Base-by-base conservation (phyloP, 2,888 invertebrate genomes). In the Gymnosoma rotundatum region DNA sequence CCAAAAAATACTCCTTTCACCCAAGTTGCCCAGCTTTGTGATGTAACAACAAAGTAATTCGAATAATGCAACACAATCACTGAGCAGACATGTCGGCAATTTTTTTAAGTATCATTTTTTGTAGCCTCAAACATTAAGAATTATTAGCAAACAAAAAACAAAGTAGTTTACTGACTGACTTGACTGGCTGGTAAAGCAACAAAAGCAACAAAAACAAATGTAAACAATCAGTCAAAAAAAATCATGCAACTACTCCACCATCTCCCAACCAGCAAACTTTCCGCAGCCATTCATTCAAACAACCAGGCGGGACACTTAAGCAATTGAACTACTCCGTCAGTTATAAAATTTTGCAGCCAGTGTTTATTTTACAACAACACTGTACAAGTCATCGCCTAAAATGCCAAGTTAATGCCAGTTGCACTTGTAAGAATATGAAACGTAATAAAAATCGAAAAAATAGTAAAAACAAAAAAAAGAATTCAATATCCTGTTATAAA, bases 401-500 rank as follows among this genome's bases (percentile, higher is more conserved):
- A 69, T 66, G 69, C 74, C 61, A 70, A 70, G 48, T 73, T 73
- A 69, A 78, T 64, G 48, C 50, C 32, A 20, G 42, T 14, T 42
- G 69, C 56, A 42, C 7, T 45, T 61, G 32, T 9, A 66, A 32
- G 32, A 64, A 48, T 32, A 6, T 32, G 32, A 32, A 32, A 32
- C 8, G 32, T 5, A 32, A 56, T 61, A 3, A 21, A 21, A 75
- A 63, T 1, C 12, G 18, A 6, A 56, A 42, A 54, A 38, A 48
- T 14, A 56, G n/a, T n/a, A 54, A 20, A 14, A 36, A 21, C 5
- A 25, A 1, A 50, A 66, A 56, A 32, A 54, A 79, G 60, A 80
- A 52, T 61, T 36, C 32, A 75, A 81, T 81, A 75, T 81, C 81
- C 81, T 81, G 81, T 81, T 81, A 81, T 70, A 81, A 81, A 75